These are phyloP conservation scores for Malurus cyaneus DNA, from an alignment of 2,113 vertebrate genomes.

Conservation along the genomic window DNA sequence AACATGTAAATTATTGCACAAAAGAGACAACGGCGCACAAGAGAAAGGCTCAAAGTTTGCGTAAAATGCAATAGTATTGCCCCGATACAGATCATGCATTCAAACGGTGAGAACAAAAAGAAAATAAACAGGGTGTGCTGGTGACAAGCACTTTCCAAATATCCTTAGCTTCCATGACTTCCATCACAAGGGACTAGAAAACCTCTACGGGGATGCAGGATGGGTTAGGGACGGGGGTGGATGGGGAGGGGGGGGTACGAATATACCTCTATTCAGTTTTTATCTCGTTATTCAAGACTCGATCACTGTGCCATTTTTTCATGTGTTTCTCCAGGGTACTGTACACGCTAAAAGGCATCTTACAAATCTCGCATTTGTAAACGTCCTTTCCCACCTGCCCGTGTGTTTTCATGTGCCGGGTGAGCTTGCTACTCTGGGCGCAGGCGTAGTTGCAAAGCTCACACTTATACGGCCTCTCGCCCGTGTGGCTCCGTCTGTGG, in stretches of 20 bases:
- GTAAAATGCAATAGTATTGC: slow-evolving; percentile 99
- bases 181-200: slow-evolving; percentile 89
- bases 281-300: slow-evolving; percentile 99
- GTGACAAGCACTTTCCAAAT: slow-evolving; percentile 94
- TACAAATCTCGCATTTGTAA: slow-evolving; percentile 99
- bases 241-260: slow-evolving; percentile 64
- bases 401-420: slow-evolving; percentile 99
- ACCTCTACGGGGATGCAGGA: slow-evolving; percentile 85
- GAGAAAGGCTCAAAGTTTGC: slow-evolving; percentile 99
- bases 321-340: slow-evolving; percentile 99
- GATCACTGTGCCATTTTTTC: slow-evolving; percentile 99
- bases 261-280: slow-evolving; percentile 98
- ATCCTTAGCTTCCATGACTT: slow-evolving; percentile 88
- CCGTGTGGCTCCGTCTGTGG: slow-evolving; percentile 99
- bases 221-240: slow-evolving; percentile 64
- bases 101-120: slow-evolving; percentile 90
- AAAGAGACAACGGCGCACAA: too few species aligned
- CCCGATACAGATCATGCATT: slow-evolving; percentile 99
- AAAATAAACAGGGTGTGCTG: slow-evolving; percentile 90
- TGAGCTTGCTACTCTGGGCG: slow-evolving; percentile 99
- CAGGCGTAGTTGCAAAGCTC: slow-evolving; percentile 99
- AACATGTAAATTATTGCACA: slow-evolving; percentile 99
- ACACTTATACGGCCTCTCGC: slow-evolving; percentile 99
- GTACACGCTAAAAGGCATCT: slow-evolving; percentile 99
- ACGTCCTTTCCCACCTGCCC: slow-evolving; percentile 99